phyloP scores from a whole-genome alignment of 23 tunicate genomes.

The Styela clava region DNA sequence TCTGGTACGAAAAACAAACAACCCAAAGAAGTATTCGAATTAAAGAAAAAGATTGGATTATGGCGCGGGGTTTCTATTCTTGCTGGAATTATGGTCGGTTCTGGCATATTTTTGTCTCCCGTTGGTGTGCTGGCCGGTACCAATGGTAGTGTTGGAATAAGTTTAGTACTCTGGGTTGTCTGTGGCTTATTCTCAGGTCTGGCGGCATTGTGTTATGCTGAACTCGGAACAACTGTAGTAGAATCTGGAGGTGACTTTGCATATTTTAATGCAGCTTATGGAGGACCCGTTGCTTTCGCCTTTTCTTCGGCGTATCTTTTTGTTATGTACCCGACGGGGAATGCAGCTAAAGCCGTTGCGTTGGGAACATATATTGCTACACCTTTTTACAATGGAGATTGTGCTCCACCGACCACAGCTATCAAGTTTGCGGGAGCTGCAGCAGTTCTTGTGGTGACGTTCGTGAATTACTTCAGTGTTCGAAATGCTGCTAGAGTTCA shows the following conservation, averaged over 20 bases:
- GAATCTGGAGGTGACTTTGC: conserved; percentile 44
- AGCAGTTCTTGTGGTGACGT: not conserved
- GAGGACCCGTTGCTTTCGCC: conserved; percentile 38
- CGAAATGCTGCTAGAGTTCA: conserved; percentile 32
- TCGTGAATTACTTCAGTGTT: conserved; percentile 44
- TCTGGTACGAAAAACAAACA: no score
- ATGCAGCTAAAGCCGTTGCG: conserved; percentile 20
- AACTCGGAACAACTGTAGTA: conserved; percentile 37
- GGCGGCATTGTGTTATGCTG: conserved; percentile 59
- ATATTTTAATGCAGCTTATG: conserved; percentile 54
- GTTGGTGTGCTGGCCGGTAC: conserved; percentile 42
- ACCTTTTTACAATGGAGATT: conserved; percentile 36
- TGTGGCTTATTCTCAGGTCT: conserved; percentile 33
- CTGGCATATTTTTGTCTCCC: conserved; percentile 56
- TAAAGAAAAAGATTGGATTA: conserved; percentile 11
- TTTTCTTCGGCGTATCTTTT: conserved; percentile 10
- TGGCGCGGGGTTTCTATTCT: conserved; percentile 16
- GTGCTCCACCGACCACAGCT: conserved; percentile 32
- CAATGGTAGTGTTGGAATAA: conserved; percentile 59
- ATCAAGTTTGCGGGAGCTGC: conserved; percentile 31
- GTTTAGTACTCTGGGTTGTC: conserved; percentile 47
- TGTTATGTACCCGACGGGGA: not conserved
- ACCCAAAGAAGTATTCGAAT: not conserved
- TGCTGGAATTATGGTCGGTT: conserved; percentile 38
- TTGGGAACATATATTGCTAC: conserved; percentile 44